phyloP scores from a whole-genome alignment of 2,113 vertebrate species.

The Hassar affinis region DNA sequence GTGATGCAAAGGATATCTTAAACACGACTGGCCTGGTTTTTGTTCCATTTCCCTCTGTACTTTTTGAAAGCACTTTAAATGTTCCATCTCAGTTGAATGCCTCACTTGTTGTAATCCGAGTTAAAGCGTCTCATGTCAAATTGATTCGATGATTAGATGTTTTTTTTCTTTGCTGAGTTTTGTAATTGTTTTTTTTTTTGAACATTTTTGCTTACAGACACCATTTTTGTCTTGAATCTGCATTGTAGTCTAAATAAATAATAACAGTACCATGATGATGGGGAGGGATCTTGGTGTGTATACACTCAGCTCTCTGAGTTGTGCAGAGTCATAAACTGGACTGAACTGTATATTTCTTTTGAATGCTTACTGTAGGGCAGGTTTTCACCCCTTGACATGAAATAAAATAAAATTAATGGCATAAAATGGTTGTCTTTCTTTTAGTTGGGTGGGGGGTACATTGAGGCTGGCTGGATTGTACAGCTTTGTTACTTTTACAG shows the following conservation, averaged over 20 bases:
- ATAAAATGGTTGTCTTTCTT: constrained; percentile 6
- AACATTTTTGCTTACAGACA: constrained; percentile 32
- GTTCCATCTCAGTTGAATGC: constrained; percentile 44
- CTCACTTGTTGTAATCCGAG: constrained; percentile 33
- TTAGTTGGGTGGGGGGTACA: background rate
- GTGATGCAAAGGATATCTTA: constrained; percentile 3
- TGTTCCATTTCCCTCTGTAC: constrained; percentile 37
- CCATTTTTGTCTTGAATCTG: constrained; percentile 40
- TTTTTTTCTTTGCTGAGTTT: constrained; percentile 23
- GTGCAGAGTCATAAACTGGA: constrained; percentile 41
- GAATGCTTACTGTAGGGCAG: constrained; percentile 53
- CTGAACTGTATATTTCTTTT: constrained; percentile 52
- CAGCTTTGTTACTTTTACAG: background rate
- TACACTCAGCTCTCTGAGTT: constrained; percentile 47
- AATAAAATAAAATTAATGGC: constrained; percentile 50
- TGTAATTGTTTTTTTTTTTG: constrained; percentile 39
- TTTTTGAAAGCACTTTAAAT: constrained; percentile 55
- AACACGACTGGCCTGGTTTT: constrained; percentile 32
- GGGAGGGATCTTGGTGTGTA: constrained; percentile 35
- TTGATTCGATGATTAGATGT: constrained; percentile 1
- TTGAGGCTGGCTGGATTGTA: background rate
- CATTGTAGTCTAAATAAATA: constrained; percentile 27
- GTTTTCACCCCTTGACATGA: constrained; percentile 57
- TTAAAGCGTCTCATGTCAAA: constrained; percentile 35
- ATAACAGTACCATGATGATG: constrained; percentile 24